These are phyloP conservation scores for Hypocryptadius cinnamomeus DNA, from an alignment of 2,113 vertebrate genomes.

Conservation along the genomic window DNA sequence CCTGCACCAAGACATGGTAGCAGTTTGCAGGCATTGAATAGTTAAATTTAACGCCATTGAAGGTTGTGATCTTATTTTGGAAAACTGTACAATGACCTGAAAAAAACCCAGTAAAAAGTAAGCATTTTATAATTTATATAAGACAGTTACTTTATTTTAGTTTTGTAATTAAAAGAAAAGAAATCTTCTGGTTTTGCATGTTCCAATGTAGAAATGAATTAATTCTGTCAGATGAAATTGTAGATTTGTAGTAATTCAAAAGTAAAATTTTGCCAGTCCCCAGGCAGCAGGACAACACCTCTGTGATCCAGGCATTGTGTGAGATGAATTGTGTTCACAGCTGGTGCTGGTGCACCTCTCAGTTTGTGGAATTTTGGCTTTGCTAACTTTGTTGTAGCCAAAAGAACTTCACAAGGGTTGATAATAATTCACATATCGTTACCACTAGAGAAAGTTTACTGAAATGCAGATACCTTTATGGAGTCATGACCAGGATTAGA, in stretches of 20 bases:
- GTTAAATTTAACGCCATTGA: constrained; percentile 66
- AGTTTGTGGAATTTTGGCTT: neutral
- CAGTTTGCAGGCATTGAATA: constrained; percentile 73
- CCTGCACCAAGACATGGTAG: constrained; percentile 76
- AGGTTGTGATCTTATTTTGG: constrained; percentile 63
- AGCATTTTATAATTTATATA: neutral
- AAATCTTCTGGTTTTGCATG: neutral
- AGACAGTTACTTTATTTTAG: neutral
- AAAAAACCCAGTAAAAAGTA: neutral
- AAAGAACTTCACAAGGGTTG: neutral
- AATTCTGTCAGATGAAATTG: neutral
- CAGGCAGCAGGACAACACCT: neutral
- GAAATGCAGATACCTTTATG: neutral
- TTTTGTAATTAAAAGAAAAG: neutral
- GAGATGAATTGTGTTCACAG: neutral
- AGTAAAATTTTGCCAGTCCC: neutral
- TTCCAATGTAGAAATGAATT: neutral
- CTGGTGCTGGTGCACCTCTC: neutral
- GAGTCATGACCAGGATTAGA: neutral
- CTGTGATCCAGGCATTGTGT: neutral
- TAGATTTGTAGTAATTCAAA: neutral
- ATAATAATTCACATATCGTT: neutral
- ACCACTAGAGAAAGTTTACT: neutral
- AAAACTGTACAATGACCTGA: constrained; percentile 47
- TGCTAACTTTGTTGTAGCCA: neutral